Conservation (phyloP, 2,797 vertebrate genomes). For the Poeciliopsis paucimaculata region DNA sequence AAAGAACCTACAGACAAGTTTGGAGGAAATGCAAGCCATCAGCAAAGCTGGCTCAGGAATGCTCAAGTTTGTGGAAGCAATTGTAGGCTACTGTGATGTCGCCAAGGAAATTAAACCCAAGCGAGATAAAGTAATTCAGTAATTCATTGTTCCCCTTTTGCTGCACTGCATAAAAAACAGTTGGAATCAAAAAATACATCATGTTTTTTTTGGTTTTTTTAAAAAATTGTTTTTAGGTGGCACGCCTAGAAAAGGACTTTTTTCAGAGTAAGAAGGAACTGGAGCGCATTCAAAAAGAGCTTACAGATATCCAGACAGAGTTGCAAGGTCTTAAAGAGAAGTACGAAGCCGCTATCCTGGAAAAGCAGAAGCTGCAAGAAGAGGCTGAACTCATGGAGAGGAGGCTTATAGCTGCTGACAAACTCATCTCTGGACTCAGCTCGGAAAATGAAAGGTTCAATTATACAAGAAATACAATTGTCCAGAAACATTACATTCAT, state of each 20-base stretch:
- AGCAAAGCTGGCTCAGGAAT: slow-evolving; percentile 95
- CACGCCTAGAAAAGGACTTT: slow-evolving; percentile 89
- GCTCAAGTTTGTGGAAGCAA: slow-evolving; percentile 95
- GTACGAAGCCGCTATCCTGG: slow-evolving; percentile 86
- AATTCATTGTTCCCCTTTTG: not conserved
- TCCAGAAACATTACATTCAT: not conserved
- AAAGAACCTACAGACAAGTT: slow-evolving; percentile 87
- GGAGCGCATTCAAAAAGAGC: slow-evolving; percentile 88
- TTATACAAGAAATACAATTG: slow-evolving; percentile 3
- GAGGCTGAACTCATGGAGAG: slow-evolving; percentile 95
- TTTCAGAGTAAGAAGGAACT: slow-evolving; percentile 88
- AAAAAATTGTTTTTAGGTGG: slow-evolving; percentile 85
- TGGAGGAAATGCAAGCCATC: slow-evolving; percentile 92
- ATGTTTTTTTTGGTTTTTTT: not conserved
- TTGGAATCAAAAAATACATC: not conserved
- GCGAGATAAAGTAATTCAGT: slow-evolving; percentile 88
- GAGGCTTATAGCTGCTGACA: slow-evolving; percentile 91
- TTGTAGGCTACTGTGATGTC: slow-evolving; percentile 94
- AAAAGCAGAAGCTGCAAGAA: slow-evolving; percentile 89
- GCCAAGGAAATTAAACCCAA: slow-evolving; percentile 93
- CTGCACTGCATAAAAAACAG: not conserved
- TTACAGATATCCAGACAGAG: slow-evolving; percentile 86
- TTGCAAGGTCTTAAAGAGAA: slow-evolving; percentile 85
- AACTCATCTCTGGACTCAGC: slow-evolving; percentile 92
- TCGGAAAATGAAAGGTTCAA: slow-evolving; percentile 92